Percentiles rank a stretch among this genome's conserved stretches.
Evolutionary conservation across 2,113 vertebrate genomes (phyloP).

Genomic region (Engraulis encrasicolus): DNA sequence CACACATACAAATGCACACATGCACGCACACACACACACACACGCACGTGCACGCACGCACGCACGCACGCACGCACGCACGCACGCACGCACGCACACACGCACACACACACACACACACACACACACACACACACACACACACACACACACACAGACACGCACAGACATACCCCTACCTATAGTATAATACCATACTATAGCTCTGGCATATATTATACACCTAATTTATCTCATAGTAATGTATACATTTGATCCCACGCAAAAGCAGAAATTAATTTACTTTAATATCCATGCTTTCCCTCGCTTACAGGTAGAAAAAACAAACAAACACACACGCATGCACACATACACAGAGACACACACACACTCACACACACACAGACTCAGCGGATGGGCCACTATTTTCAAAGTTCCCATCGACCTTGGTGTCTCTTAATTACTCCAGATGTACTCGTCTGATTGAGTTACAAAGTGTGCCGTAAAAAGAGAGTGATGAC

Average conservation of each 20-base stretch:
- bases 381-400: not conserved
- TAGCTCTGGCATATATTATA: too few species aligned
- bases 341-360: not conserved
- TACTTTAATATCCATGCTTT: not conserved
- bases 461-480: slow-evolving; percentile 12
- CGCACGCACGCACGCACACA: not conserved
- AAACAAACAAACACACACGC: not conserved
- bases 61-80: not conserved
- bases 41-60: not conserved
- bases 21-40: not conserved
- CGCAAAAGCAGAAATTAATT: not conserved
- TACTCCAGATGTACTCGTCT: slow-evolving; percentile 21
- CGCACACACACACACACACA: not conserved
- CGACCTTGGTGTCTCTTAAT: slow-evolving; percentile 33
- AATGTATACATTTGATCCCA: not conserved
- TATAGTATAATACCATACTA: not conserved
- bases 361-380: not conserved
- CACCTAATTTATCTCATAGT: not conserved
- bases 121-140: not conserved
- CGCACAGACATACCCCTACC: not conserved
- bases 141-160: not conserved
- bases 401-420: slow-evolving; percentile 19
- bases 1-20: not conserved
- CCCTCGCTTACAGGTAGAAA: not conserved
- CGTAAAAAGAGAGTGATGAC: slow-evolving; percentile 28